A percentile compares a stretch with the other conserved stretches of the same genome.
Conservation (phyloP, 2,113 vertebrate species). For the Tachysurus fulvidraco region DNA sequence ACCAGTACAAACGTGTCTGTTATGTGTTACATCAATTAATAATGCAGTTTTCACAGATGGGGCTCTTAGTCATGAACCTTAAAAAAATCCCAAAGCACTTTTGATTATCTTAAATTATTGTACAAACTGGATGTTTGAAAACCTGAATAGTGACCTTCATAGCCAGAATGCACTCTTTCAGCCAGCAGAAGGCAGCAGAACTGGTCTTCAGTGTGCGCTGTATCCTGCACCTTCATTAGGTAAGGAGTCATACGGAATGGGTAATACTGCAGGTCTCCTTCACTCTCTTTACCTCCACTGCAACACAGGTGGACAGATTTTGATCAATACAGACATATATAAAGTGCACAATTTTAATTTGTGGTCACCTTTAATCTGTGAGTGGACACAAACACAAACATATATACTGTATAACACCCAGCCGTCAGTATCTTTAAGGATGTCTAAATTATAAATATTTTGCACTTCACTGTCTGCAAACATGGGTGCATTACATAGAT, state of each 20-base stretch:
- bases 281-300: slow-evolving; percentile 78
- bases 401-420: neutral
- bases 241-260: slow-evolving; percentile 95
- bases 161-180: slow-evolving; percentile 93
- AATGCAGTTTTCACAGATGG: neutral
- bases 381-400: neutral
- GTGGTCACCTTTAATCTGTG: no score
- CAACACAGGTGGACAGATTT: neutral
- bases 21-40: neutral
- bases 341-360: neutral
- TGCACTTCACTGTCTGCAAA: neutral
- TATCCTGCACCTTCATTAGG: slow-evolving; percentile 84
- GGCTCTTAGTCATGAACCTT: neutral
- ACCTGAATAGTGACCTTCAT: slow-evolving; percentile 80
- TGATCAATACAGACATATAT: neutral
- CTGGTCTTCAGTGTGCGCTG: slow-evolving; percentile 77
- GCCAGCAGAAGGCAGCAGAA: slow-evolving; percentile 93
- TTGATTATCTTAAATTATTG: neutral
- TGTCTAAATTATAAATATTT: neutral
- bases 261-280: slow-evolving; percentile 78
- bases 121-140: neutral
- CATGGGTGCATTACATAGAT: neutral
- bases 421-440: neutral
- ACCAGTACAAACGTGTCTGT: neutral
- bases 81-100: neutral